Evolutionary conservation across 2,113 vertebrate species (phyloP), one percentile per base, ranked within the genome.

Genomic region (Gnathonemus longibarbis): DNA sequence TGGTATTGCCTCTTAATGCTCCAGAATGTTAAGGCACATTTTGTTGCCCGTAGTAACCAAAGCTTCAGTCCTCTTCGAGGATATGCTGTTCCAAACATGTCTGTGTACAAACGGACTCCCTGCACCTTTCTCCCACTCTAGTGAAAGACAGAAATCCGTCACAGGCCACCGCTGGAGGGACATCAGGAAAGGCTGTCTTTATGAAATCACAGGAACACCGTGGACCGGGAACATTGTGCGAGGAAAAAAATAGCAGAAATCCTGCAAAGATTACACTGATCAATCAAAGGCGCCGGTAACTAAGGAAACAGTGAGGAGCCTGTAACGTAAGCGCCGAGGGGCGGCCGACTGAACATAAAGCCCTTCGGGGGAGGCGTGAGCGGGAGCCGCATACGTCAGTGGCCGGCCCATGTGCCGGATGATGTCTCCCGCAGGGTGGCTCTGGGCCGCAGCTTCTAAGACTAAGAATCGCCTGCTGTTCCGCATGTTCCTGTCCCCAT

Each of bases 241-340:
- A 80, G 80, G 27, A 1, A 90, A 90, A 90, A 50, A 87, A 88
- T 46, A 53, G 70, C 53, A 87, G n/a, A 84, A 31, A 70, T 62
- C 83, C 84, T 21, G 42, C 56, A 88, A 91, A 70, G 56, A 86
- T 91, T 88, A 56, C 42, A 84, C 50, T 90, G 92, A 91, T 91
- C 90, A 93, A 88, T 13, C 89, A 91, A 91, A 88, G 90, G 90
- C 91, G 89, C 83, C 89, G 74, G 92, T 93, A 91, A 90, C 93
- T 89, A 52, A 87, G 91, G 92, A 92, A 91, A 93, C 92, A 58
- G 84, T 27, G 84, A 84, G 88, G 86, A 17, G 74, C 88, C 90
- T 19, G 77, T 91, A 91, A 92, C 91, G 91, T 92, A 90, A 93
- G 90, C 56, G 48, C 88, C 39, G 56, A 87, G 89, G 92, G 53